Evolutionary conservation across 1,140 invertebrate genomes (phyloP).

Genomic region (Ceratina japonica): DNA sequence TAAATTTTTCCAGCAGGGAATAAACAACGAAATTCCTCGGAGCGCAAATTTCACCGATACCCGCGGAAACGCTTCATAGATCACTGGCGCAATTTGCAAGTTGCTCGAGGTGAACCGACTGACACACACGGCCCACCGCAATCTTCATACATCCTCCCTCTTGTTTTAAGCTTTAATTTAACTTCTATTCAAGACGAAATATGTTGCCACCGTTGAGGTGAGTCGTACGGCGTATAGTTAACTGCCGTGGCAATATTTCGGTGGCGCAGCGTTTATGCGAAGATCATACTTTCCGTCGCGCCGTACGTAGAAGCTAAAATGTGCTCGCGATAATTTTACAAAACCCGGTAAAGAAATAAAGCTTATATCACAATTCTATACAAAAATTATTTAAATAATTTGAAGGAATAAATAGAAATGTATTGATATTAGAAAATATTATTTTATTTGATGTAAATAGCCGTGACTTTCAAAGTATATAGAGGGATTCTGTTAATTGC

Average conservation of each 20-base stretch:
- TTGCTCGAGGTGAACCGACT: background rate
- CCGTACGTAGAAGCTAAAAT: constrained; percentile 37
- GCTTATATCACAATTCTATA: no score
- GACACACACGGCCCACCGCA: background rate
- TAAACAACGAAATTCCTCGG: background rate
- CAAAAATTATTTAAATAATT: no score
- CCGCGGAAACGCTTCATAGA: background rate
- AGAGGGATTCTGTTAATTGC: no score
- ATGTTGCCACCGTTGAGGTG: constrained; percentile 11
- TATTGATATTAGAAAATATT: no score
- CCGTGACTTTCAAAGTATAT: no score
- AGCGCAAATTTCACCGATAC: background rate
- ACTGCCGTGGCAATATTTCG: constrained; percentile 14
- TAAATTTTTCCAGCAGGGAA: background rate
- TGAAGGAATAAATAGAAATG: no score
- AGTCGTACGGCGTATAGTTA: constrained; percentile 3
- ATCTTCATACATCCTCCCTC: constrained; percentile 16
- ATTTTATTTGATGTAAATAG: no score
- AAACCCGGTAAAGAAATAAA: constrained; percentile 19
- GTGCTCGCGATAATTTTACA: constrained; percentile 41
- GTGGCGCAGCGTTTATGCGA: background rate
- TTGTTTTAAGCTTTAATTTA: constrained; percentile 30
- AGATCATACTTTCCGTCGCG: constrained; percentile 29
- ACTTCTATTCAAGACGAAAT: constrained; percentile 19
- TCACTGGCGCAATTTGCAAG: constrained; percentile 5